Conservation (phyloP, 2,113 vertebrate genomes). For the Megaleporinus macrocephalus region DNA sequence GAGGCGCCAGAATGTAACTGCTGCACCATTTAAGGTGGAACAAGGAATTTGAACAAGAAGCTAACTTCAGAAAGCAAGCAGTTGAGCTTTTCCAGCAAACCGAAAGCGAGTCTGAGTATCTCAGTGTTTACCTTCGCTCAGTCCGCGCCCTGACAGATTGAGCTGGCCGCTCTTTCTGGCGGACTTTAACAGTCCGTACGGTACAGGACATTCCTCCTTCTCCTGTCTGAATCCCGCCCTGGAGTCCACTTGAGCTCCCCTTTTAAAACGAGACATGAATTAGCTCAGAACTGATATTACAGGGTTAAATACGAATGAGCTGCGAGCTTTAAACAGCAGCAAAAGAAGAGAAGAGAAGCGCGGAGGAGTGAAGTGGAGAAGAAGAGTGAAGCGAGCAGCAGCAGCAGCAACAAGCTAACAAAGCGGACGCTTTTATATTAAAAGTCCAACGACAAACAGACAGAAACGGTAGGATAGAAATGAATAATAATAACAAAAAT, state of each 20-base stretch:
- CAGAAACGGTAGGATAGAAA: no score
- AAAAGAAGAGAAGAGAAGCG: not conserved
- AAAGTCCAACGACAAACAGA: slow-evolving; percentile 21
- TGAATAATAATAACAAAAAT: not conserved
- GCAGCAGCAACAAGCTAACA: not conserved
- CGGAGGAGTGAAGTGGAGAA: not conserved
- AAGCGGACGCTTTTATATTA: slow-evolving; percentile 15
- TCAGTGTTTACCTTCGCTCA: slow-evolving; percentile 80
- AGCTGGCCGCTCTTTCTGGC: slow-evolving; percentile 90
- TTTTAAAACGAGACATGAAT: slow-evolving; percentile 76
- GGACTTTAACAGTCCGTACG: slow-evolving; percentile 82
- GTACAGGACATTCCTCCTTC: slow-evolving; percentile 63
- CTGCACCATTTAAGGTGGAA: no score
- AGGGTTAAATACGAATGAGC: not conserved
- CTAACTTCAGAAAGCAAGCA: no score
- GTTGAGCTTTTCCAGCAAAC: no score
- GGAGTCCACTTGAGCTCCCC: slow-evolving; percentile 59
- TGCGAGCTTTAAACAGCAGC: not conserved
- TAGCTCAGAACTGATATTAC: no score
- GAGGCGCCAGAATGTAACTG: no score
- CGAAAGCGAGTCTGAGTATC: no score
- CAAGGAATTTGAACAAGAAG: no score
- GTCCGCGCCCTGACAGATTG: slow-evolving; percentile 84
- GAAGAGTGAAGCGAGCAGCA: not conserved
- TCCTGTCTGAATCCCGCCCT: slow-evolving; percentile 75